These are phyloP conservation scores for Mythimna impura DNA, from an alignment of 2,888 invertebrate genomes.

Conservation along the genomic window DNA sequence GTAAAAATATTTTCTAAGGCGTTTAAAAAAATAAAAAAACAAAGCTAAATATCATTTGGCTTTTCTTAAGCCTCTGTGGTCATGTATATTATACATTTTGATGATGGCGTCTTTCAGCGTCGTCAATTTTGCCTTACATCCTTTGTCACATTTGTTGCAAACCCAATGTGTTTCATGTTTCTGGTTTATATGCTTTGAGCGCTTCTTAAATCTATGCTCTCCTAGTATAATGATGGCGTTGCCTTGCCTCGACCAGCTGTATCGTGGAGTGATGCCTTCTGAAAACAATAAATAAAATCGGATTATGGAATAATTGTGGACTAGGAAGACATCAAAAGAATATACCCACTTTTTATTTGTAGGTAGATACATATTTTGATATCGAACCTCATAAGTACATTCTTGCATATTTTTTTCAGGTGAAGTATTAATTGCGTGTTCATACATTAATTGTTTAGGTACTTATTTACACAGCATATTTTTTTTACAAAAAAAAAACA, in stretches of 20 bases:
- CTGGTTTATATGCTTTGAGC: conserved; percentile 81
- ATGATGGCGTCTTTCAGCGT: conserved; percentile 84
- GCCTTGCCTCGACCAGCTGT: conserved; percentile 86
- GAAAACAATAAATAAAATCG: conserved; percentile 33
- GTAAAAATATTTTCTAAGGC: background rate
- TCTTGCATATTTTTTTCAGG: background rate
- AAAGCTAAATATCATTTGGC: conserved; percentile 62
- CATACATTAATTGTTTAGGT: background rate
- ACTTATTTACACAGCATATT: background rate
- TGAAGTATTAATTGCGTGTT: background rate
- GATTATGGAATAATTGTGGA: conserved; percentile 13
- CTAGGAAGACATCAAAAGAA: background rate
- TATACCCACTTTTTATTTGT: conserved; percentile 9
- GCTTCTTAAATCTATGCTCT: conserved; percentile 85
- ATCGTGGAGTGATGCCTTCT: conserved; percentile 76
- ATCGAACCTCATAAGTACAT: background rate
- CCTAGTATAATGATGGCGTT: conserved; percentile 86
- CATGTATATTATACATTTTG: conserved; percentile 82
- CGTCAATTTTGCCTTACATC: conserved; percentile 85
- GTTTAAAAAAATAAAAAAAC: conserved; percentile 5
- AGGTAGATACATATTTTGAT: conserved; percentile 2
- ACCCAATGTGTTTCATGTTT: conserved; percentile 86
- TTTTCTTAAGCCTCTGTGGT: conserved; percentile 77
- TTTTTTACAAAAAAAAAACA: background rate
- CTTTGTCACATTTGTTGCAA: conserved; percentile 85